Evolutionary conservation across 2,888 invertebrate genomes (phyloP).

Genomic region (Pyrochroa serraticornis): DNA sequence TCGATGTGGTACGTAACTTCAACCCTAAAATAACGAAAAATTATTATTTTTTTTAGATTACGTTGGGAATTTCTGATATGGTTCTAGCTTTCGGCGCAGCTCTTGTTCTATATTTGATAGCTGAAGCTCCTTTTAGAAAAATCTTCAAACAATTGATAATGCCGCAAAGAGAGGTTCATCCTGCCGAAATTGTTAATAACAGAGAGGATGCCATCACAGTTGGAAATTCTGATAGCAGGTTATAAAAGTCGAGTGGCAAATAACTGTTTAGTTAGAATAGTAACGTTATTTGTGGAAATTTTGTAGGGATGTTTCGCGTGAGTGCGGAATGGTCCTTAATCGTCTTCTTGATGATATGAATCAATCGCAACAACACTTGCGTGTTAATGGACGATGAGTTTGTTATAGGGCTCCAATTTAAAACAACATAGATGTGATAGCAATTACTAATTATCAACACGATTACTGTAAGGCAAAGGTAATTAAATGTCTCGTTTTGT

Average conservation of each 20-base stretch:
- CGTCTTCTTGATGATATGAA: too few species aligned
- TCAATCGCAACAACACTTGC: too few species aligned
- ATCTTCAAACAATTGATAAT: slow-evolving; percentile 54
- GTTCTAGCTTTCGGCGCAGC: slow-evolving; percentile 60
- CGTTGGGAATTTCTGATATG: slow-evolving; percentile 58
- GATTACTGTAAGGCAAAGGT: too few species aligned
- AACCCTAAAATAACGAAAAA: not conserved
- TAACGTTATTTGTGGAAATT: too few species aligned
- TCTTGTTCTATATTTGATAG: slow-evolving; percentile 60
- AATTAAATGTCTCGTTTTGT: too few species aligned
- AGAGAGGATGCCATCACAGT: slow-evolving; percentile 6
- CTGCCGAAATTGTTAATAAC: slow-evolving; percentile 8
- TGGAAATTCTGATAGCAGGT: slow-evolving; percentile 43
- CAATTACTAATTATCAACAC: too few species aligned
- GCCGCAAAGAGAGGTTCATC: slow-evolving; percentile 32
- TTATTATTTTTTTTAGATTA: slow-evolving; percentile 53
- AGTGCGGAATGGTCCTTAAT: too few species aligned
- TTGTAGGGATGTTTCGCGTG: too few species aligned
- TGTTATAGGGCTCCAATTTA: too few species aligned
- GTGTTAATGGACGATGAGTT: too few species aligned
- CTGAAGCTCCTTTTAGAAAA: slow-evolving; percentile 64
- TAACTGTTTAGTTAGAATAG: not conserved
- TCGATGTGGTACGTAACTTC: slow-evolving; percentile 52
- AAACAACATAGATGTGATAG: too few species aligned
- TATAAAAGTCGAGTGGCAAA: slow-evolving; percentile 29